These are phyloP conservation scores for Rhinoptilus africanus DNA, from an alignment of 2,113 vertebrate genomes.

Conservation along the genomic window DNA sequence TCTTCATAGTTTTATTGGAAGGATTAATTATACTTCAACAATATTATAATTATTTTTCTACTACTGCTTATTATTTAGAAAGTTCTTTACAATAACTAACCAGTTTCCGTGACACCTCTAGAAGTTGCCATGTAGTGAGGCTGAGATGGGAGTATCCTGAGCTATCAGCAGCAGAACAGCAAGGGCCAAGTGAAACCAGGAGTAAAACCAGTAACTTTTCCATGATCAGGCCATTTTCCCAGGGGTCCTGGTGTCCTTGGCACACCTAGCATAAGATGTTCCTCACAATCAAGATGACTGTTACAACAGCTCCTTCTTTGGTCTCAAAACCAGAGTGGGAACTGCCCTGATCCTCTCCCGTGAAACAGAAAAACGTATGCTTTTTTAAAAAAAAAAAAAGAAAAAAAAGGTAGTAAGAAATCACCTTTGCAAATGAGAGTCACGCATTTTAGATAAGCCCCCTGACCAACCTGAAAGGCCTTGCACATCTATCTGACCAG, in stretches of 20 bases:
- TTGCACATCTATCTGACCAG: not conserved
- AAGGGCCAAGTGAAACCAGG: not conserved
- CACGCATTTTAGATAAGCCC: accelerated
- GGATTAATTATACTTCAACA: not conserved
- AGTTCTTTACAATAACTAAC: not conserved
- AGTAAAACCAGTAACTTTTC: not conserved
- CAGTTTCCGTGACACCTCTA: not conserved
- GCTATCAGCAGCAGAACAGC: not conserved
- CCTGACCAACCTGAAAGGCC: not conserved
- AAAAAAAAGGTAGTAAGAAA: not conserved
- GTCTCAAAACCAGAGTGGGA: not conserved
- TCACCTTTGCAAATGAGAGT: not conserved
- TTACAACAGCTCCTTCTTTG: not conserved
- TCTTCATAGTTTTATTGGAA: not conserved
- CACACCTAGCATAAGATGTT: not conserved
- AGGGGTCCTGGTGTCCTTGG: not conserved
- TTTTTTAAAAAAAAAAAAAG: not conserved
- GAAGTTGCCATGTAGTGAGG: not conserved
- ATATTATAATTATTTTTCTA: not conserved
- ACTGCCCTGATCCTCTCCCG: not conserved
- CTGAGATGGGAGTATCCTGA: not conserved
- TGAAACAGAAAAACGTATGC: not conserved
- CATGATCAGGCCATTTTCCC: not conserved
- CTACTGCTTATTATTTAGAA: not conserved
- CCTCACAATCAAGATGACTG: not conserved